These are phyloP conservation scores for Chondrilla cf. caribensis DNA, from an alignment of 37 sponge, comb jelly and placozoan species.

Conservation along the genomic window DNA sequence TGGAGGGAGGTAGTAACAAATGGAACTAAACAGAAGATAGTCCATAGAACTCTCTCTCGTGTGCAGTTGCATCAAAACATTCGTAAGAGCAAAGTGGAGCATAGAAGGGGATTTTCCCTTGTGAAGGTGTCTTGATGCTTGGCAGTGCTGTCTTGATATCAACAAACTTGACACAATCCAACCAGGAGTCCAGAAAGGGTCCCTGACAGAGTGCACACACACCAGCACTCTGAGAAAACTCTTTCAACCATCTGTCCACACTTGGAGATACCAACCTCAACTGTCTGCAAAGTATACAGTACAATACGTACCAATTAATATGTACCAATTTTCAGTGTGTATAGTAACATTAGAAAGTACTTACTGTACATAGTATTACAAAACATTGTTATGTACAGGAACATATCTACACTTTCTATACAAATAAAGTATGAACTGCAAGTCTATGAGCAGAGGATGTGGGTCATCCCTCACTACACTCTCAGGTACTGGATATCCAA, in stretches of 20 bases:
- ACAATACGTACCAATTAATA: too few species aligned
- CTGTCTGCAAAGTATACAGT: too few species aligned
- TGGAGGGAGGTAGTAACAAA: too few species aligned
- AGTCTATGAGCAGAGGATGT: too few species aligned
- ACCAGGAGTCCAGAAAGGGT: constrained; percentile 62
- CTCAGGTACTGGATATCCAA: too few species aligned
- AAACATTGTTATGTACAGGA: too few species aligned
- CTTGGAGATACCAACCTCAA: background rate
- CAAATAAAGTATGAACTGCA: too few species aligned
- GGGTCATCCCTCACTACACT: too few species aligned
- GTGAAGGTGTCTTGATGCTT: background rate
- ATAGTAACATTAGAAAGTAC: too few species aligned
- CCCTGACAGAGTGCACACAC: constrained; percentile 53
- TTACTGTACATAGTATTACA: too few species aligned
- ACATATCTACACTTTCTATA: too few species aligned
- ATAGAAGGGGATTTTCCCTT: background rate
- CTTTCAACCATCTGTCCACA: background rate
- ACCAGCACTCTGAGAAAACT: constrained; percentile 15
- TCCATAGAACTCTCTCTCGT: constrained; percentile 15
- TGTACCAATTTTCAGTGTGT: too few species aligned
- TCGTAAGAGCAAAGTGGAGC: constrained; percentile 15
- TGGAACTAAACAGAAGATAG: background rate
- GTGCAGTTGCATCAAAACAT: constrained; percentile 4
- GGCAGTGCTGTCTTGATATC: constrained; percentile 18
- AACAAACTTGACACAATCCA: constrained; percentile 68